Evolutionary conservation across 2,888 invertebrate genomes (phyloP).

Genomic region (Agonopterix arenella): DNA sequence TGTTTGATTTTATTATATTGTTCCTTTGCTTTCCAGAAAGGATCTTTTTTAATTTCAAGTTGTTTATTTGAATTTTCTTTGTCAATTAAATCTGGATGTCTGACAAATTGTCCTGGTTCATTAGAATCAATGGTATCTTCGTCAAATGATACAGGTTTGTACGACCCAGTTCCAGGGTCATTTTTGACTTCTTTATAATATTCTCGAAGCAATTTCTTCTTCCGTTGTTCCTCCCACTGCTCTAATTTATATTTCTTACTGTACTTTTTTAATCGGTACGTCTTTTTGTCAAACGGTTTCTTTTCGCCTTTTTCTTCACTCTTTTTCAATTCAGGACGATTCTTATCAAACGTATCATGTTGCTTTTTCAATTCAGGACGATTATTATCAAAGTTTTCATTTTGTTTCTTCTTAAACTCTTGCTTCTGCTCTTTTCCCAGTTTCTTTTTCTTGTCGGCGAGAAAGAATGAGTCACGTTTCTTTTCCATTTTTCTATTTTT

Average conservation of each 20-base stretch:
- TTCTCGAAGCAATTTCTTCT: slow-evolving; percentile 71
- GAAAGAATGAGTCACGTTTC: slow-evolving; percentile 52
- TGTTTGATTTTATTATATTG: slow-evolving; percentile 73
- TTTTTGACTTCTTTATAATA: slow-evolving; percentile 76
- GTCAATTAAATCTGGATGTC: slow-evolving; percentile 58
- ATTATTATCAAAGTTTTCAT: slow-evolving; percentile 43
- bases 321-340: slow-evolving; percentile 21
- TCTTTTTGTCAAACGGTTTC: slow-evolving; percentile 81
- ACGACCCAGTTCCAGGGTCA: slow-evolving; percentile 54
- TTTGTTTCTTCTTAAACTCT: slow-evolving; percentile 26
- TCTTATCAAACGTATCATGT: slow-evolving; percentile 39
- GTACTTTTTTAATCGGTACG: slow-evolving; percentile 81
- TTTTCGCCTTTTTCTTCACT: slow-evolving; percentile 35
- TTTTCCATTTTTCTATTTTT: slow-evolving; percentile 43
- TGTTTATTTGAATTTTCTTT: slow-evolving; percentile 20
- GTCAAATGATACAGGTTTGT: slow-evolving; percentile 72
- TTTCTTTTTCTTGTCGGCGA: slow-evolving; percentile 34
- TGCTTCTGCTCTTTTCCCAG: slow-evolving; percentile 7
- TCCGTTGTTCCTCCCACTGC: slow-evolving; percentile 81
- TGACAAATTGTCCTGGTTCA: slow-evolving; percentile 50
- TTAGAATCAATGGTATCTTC: slow-evolving; percentile 47
- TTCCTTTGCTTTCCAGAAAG: slow-evolving; percentile 71
- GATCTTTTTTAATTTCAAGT: slow-evolving; percentile 39
- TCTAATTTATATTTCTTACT: slow-evolving; percentile 83
- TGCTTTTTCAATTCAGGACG: slow-evolving; percentile 20